Evolutionary conservation across 1,140 invertebrate genomes (phyloP).

Genomic region (Batillaria attramentaria): DNA sequence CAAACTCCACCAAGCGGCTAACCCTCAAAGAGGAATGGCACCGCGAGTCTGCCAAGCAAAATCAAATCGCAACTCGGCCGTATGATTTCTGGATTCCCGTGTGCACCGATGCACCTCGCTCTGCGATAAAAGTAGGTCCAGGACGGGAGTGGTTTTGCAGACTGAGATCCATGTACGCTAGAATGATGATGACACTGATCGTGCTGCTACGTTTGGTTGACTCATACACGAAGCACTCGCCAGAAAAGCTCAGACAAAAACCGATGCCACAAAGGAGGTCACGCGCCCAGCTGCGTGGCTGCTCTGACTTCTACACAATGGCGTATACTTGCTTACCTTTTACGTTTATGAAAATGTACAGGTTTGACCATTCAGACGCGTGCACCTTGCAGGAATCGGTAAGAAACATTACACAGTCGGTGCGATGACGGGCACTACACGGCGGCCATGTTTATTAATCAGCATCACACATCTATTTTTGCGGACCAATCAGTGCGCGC

Average conservation of each 20-base stretch:
- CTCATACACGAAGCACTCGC: slow-evolving; percentile 11
- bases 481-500: slow-evolving; percentile 26
- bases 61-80: not conserved
- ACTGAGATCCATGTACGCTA: slow-evolving; percentile 26
- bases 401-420: slow-evolving; percentile 23
- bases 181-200: slow-evolving; percentile 10
- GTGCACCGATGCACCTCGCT: not conserved
- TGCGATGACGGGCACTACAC: slow-evolving; percentile 16
- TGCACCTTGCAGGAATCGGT: slow-evolving; percentile 25
- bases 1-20: no score
- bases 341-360: not conserved
- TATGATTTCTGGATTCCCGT: slow-evolving; percentile 14
- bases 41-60: no score
- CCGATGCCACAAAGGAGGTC: not conserved
- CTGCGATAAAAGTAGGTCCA: not conserved
- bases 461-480: slow-evolving; percentile 34
- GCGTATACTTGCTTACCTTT: slow-evolving; percentile 15
- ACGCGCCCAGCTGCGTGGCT: not conserved
- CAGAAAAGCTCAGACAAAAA: slow-evolving; percentile 29
- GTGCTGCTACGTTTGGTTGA: slow-evolving; percentile 16
- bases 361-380: not conserved
- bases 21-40: no score
- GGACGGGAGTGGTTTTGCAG: not conserved
- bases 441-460: slow-evolving; percentile 37
- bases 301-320: slow-evolving; percentile 26